phyloP scores from a whole-genome alignment of 1,140 invertebrate species.

The Drosophila sulfurigaster region DNA sequence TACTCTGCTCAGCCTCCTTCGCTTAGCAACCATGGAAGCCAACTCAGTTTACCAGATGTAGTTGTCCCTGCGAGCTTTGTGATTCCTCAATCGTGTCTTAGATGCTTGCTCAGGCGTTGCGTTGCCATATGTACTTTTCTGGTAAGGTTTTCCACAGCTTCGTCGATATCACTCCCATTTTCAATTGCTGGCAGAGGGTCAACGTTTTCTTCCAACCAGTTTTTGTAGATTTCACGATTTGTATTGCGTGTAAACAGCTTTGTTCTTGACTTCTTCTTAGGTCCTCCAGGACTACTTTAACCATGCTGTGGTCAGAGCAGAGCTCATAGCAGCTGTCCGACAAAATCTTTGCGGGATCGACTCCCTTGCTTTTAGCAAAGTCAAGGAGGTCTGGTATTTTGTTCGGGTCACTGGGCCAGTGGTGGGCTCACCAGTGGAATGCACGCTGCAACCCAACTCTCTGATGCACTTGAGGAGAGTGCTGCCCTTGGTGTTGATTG shows the following conservation, averaged over 20 bases:
- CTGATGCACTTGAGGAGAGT: background rate
- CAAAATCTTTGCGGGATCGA: background rate
- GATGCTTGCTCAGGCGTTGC: background rate
- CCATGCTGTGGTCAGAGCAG: constrained; percentile 4
- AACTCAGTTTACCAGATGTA: background rate
- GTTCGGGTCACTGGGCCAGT: constrained; percentile 1
- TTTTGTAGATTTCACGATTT: background rate
- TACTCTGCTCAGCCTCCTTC: background rate
- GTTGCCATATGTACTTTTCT: background rate
- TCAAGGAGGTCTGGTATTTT: constrained; percentile 3
- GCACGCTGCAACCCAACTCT: background rate
- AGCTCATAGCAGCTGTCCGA: background rate
- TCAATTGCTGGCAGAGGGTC: background rate
- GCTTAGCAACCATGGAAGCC: background rate
- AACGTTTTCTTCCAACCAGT: constrained; percentile 1
- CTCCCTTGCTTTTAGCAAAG: background rate
- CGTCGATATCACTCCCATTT: background rate
- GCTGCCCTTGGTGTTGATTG: background rate
- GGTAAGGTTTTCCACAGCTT: background rate
- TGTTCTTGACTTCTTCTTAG: background rate
- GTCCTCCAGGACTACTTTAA: background rate
- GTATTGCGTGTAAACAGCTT: background rate
- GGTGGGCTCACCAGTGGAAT: constrained; percentile 8
- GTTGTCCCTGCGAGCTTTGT: background rate
- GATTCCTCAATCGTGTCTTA: background rate